Conservation (phyloP, 2,113 vertebrate genomes). For the Pseudorasbora parva region DNA sequence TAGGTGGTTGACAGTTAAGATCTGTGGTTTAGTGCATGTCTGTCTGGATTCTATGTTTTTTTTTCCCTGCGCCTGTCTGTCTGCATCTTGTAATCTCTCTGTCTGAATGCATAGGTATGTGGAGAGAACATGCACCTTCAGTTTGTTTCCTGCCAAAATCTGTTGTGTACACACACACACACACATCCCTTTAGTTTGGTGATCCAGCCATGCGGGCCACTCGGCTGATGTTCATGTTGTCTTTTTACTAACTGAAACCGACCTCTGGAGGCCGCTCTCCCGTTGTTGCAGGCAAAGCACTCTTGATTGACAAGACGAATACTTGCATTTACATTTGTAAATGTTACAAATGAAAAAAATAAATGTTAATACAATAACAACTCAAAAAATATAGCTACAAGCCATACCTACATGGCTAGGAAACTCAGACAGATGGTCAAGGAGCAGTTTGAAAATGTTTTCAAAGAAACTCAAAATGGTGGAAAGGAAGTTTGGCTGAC, state of each 20-base stretch:
- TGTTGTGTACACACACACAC: background rate
- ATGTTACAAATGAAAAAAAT: background rate
- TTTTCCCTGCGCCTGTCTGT: background rate
- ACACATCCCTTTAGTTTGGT: background rate
- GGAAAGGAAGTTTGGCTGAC: no score
- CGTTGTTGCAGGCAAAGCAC: background rate
- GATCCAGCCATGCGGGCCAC: constrained; percentile 29
- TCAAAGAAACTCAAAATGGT: no score
- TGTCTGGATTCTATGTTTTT: background rate
- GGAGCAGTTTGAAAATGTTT: no score
- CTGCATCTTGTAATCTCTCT: constrained; percentile 33
- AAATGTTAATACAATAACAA: background rate
- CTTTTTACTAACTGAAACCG: background rate
- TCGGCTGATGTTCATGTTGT: constrained; percentile 55
- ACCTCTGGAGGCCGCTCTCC: background rate
- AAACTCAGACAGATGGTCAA: no score
- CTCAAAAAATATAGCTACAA: background rate
- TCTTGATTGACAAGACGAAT: background rate
- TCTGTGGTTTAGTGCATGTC: constrained; percentile 7
- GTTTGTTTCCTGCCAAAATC: constrained; percentile 28
- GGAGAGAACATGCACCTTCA: constrained; percentile 6
- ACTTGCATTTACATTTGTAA: background rate
- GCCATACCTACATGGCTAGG: no score
- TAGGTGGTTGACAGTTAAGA: constrained; percentile 3
- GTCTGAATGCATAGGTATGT: constrained; percentile 24